Percentiles rank a stretch among this genome's conserved stretches.
Conservation (phyloP, 2,888 invertebrate species). For the Scaptomyza flava region DNA sequence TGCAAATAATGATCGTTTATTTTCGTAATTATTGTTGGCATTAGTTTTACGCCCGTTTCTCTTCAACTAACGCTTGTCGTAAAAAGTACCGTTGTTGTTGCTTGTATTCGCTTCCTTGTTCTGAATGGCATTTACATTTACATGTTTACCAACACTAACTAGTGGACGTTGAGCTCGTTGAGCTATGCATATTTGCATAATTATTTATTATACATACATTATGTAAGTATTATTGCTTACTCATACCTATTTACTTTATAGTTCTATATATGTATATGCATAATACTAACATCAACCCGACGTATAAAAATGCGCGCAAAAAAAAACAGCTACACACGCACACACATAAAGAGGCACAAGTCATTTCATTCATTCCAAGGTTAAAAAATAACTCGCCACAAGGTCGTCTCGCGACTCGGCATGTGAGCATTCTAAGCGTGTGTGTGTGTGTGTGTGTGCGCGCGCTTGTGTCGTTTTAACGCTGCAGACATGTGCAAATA, state of each 20-base stretch:
- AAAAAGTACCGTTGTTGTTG: conserved; percentile 48
- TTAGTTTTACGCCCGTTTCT: conserved; percentile 27
- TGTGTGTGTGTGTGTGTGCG: conserved; percentile 9
- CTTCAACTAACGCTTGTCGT: conserved; percentile 43
- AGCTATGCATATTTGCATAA: conserved; percentile 57
- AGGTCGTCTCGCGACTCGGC: conserved; percentile 80
- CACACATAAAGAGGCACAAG: conserved; percentile 3
- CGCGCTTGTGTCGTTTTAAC: conserved; percentile 39
- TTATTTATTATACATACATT: conserved; percentile 37
- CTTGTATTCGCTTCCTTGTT: conserved; percentile 56
- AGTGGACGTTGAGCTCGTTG: conserved; percentile 21
- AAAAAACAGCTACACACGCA: conserved; percentile 20
- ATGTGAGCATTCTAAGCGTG: conserved; percentile 45
- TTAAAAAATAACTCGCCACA: conserved; percentile 84
- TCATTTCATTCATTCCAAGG: conserved; percentile 81
- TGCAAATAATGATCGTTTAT: conserved; percentile 23
- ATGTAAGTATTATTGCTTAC: conserved; percentile 60
- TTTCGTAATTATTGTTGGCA: conserved; percentile 26
- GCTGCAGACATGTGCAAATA: conserved; percentile 65
- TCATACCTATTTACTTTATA: conserved; percentile 39
- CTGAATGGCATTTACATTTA: conserved; percentile 18
- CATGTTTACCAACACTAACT: conserved; percentile 20
- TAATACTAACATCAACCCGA: conserved; percentile 40
- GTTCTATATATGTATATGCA: conserved; percentile 34
- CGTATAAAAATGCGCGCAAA: conserved; percentile 30